Conservation (phyloP, 2,888 invertebrate species). For the Agriopis marginaria region DNA sequence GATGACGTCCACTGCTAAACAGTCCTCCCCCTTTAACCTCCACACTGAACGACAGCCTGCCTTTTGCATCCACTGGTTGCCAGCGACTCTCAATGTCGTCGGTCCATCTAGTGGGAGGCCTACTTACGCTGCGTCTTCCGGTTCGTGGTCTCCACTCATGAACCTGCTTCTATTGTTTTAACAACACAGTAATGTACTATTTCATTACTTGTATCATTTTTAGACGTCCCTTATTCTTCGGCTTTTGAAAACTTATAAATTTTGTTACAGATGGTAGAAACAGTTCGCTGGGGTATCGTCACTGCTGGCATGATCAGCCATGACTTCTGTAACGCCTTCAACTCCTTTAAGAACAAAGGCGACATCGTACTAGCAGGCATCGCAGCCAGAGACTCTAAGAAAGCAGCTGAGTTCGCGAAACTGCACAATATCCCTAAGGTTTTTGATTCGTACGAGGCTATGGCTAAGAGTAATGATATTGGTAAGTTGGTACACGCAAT, state of each 20-base stretch:
- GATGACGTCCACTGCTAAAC: no score
- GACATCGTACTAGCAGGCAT: slow-evolving; percentile 91
- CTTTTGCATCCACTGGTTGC: no score
- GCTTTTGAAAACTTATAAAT: neutral
- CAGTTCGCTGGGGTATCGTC: slow-evolving; percentile 93
- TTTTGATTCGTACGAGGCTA: slow-evolving; percentile 90
- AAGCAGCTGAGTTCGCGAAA: slow-evolving; percentile 91
- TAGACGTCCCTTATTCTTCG: neutral
- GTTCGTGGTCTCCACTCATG: no score
- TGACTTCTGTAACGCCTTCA: slow-evolving; percentile 92
- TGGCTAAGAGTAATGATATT: slow-evolving; percentile 90
- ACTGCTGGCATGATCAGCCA: slow-evolving; percentile 93
- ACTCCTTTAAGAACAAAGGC: slow-evolving; percentile 85
- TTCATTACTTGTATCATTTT: neutral
- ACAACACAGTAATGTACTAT: no score
- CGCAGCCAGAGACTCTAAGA: slow-evolving; percentile 89
- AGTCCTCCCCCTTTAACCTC: no score
- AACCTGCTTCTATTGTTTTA: no score
- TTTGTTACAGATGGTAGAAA: slow-evolving; percentile 65
- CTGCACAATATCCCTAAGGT: slow-evolving; percentile 89
- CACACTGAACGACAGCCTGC: no score
- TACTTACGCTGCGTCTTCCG: no score
- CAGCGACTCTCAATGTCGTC: no score
- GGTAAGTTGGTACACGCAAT: slow-evolving; percentile 80
- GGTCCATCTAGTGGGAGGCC: no score